phyloP scores from a whole-genome alignment of 2,888 invertebrate species.

The Euzophera pinguis region DNA sequence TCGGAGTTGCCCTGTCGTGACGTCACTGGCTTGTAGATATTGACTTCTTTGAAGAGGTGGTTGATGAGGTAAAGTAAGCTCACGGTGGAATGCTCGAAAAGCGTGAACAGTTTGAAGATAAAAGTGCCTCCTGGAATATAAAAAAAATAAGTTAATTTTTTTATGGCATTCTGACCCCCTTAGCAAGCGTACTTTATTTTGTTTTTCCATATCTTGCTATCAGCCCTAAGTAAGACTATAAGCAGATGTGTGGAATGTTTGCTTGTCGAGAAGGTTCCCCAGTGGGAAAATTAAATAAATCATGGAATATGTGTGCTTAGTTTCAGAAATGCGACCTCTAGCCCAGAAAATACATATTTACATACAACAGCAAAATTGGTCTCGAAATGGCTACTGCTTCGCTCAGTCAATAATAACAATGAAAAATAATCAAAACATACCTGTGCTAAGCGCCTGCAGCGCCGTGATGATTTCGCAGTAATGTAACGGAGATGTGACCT shows the following conservation, averaged over 20 bases:
- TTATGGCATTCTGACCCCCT: not conserved
- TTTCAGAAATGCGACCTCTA: too few relatives aligned
- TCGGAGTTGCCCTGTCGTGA: slow-evolving; percentile 98
- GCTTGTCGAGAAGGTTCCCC: too few relatives aligned
- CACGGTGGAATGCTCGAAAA: slow-evolving; percentile 90
- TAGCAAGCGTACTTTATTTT: too few relatives aligned
- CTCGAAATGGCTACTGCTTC: too few relatives aligned
- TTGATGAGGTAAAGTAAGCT: slow-evolving; percentile 89
- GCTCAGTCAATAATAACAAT: too few relatives aligned
- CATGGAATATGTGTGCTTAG: too few relatives aligned
- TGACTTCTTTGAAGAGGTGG: slow-evolving; percentile 85
- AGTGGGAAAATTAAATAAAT: too few relatives aligned
- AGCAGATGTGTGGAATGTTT: too few relatives aligned
- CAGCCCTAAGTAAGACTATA: too few relatives aligned
- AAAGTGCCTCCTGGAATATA: slow-evolving; percentile 84
- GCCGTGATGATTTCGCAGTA: slow-evolving; percentile 91
- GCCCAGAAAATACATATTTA: too few relatives aligned
- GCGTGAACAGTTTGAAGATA: slow-evolving; percentile 94
- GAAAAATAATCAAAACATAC: slow-evolving; percentile 36
- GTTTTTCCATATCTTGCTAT: too few relatives aligned
- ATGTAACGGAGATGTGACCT: slow-evolving; percentile 86
- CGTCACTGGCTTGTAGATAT: slow-evolving; percentile 92
- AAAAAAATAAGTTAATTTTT: not conserved
- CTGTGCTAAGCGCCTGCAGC: slow-evolving; percentile 82
- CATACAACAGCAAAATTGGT: too few relatives aligned